A percentile compares a stretch with the other conserved stretches of the same genome.
phyloP scores from a whole-genome alignment of 2,113 vertebrate genomes.

The Prinia subflava region DNA sequence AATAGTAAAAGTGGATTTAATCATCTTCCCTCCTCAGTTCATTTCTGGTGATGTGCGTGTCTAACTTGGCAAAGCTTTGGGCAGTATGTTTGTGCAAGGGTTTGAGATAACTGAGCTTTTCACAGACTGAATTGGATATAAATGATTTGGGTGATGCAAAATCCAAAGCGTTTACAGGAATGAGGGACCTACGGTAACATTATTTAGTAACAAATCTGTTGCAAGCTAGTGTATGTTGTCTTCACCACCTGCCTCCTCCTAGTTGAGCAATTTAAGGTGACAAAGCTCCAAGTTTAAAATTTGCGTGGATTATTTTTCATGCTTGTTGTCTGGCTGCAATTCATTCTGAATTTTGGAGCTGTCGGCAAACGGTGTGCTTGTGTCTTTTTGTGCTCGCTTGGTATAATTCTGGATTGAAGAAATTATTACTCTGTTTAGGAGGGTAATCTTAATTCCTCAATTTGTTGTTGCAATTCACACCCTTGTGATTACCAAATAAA shows the following conservation, averaged over 20 bases:
- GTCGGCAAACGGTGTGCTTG: rapidly evolving
- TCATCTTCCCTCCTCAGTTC: neutral
- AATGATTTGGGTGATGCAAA: neutral
- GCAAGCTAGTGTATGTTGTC: neutral
- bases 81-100: neutral
- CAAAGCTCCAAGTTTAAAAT: neutral
- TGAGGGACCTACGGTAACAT: neutral
- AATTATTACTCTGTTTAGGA: neutral
- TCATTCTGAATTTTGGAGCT: neutral
- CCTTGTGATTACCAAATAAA: neutral
- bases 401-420: neutral
- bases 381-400: rapidly evolving
- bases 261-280: neutral
- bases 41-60: neutral
- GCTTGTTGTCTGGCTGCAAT: neutral
- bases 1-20: neutral
- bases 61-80: neutral
- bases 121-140: neutral
- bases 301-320: rapidly evolving
- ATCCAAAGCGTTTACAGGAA: neutral
- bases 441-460: neutral
- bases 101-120: neutral
- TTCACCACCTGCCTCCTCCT: neutral
- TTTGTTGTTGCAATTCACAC: neutral
- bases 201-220: neutral